A percentile compares a stretch with the other conserved stretches of the same genome.
These are phyloP conservation scores for Caradrina kadenii DNA, from an alignment of 2,888 invertebrate species.

Conservation along the genomic window DNA sequence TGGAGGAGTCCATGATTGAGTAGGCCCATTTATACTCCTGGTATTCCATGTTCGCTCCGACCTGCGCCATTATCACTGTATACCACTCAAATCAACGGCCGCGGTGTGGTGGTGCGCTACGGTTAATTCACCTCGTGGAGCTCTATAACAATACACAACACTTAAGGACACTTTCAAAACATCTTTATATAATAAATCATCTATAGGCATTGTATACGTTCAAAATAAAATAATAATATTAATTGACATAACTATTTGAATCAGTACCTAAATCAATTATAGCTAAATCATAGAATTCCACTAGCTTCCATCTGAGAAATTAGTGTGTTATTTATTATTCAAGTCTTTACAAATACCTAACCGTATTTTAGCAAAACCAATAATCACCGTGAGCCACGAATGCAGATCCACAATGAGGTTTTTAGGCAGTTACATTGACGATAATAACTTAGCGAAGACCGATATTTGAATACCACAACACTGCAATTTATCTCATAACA, in stretches of 20 bases:
- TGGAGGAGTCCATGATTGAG: conserved; percentile 99
- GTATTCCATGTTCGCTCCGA: conserved; percentile 90
- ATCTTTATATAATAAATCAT: conserved; percentile 3
- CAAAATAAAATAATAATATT: background rate
- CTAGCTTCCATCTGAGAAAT: conserved; percentile 14
- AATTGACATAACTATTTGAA: background rate
- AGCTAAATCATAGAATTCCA: conserved; percentile 17
- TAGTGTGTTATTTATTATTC: background rate
- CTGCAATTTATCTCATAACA: conserved; percentile 74
- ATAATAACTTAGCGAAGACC: conserved; percentile 40
- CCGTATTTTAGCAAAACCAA: conserved; percentile 17
- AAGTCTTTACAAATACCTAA: conserved; percentile 10
- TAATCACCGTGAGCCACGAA: conserved; percentile 17
- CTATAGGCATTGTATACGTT: background rate
- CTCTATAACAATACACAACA: conserved; percentile 64
- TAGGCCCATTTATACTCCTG: conserved; percentile 96
- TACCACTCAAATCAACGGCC: conserved; percentile 59
- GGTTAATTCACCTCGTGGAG: conserved; percentile 57
- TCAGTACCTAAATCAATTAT: conserved; percentile 7
- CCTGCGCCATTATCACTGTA: conserved; percentile 83
- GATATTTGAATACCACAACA: conserved; percentile 67
- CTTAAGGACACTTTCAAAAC: conserved; percentile 14
- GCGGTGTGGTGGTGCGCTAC: conserved; percentile 52
- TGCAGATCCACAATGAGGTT: conserved; percentile 23
- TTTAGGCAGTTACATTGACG: conserved; percentile 40